Conservation (phyloP, 2,888 invertebrate species). For the Pyrrhosoma nymphula region DNA sequence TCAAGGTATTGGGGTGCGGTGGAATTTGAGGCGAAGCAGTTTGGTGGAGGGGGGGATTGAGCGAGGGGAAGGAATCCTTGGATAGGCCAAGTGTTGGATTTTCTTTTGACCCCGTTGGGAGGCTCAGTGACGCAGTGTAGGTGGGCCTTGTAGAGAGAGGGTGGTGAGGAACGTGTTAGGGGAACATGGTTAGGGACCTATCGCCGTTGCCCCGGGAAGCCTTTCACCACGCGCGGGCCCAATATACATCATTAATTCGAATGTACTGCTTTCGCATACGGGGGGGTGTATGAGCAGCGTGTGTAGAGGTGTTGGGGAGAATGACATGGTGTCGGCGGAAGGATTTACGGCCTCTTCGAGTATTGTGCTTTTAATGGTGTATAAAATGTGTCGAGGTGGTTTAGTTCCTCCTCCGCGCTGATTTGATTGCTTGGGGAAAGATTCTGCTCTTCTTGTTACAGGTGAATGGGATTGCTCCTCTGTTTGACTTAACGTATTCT, state of each 20-base stretch:
- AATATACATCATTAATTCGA: constrained; percentile 62
- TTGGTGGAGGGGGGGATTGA: not conserved
- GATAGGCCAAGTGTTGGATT: constrained; percentile 44
- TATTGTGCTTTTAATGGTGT: not conserved
- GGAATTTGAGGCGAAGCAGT: not conserved
- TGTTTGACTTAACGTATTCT: no score
- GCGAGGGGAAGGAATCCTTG: constrained; percentile 56
- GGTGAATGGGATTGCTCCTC: not conserved
- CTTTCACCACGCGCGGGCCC: constrained; percentile 32
- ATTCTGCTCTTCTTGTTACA: not conserved
- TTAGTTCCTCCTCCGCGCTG: not conserved
- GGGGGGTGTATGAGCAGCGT: not conserved
- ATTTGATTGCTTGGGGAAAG: not conserved
- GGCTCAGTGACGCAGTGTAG: constrained; percentile 48
- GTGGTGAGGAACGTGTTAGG: not conserved
- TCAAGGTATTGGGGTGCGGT: not conserved
- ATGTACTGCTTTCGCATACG: not conserved
- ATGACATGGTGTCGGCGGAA: not conserved
- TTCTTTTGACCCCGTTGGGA: constrained; percentile 52
- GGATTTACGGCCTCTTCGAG: not conserved
- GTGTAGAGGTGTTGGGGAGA: not conserved
- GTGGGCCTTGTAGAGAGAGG: not conserved
- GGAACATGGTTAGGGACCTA: not conserved
- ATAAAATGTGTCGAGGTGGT: not conserved
- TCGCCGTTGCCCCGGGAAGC: constrained; percentile 29